Evolutionary conservation across 2,888 invertebrate genomes (phyloP), one percentile per base, ranked within the genome.

Genomic region (Drosophila testacea): DNA sequence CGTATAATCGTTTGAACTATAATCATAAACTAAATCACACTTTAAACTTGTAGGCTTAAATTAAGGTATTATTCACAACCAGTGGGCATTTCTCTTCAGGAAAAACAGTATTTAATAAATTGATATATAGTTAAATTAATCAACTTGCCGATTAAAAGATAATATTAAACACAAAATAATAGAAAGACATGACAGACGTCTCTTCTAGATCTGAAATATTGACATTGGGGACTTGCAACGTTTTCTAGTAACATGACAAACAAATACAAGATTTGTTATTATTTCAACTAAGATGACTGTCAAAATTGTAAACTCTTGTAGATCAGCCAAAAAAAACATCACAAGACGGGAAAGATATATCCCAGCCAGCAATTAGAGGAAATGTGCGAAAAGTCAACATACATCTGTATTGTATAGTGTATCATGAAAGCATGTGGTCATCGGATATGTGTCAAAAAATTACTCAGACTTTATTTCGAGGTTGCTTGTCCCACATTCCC

Each of bases 321-420:
- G 22, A 48, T 48, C 34, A 16, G 16, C 3, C 30, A 13, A 28
- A 56, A 47, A 13, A 7, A 6, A 9, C 9, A 6, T 32, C n/a
- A 27, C 9, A 46, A 41, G 9, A 30, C n/a, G 6, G 10, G n/a
- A 41, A 39, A 41, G 32, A 16, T 11, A n/a, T 34, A 6, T 50
- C 27, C 5, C 13, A 36, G 59, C 36, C 48, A 44, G 36, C 76
- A 65, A 79, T 32, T 50, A 46, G 39, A 4, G 9, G 41, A 54
- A 34, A 63, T 46, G 46, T 81, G 75, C 34, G 56, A 81, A 79
- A 48, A 60, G 44, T 34, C 54, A 68, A 80, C 50, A 47, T 48
- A 41, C 42, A 22, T 22, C 2, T 22, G 22, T 22, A 22, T 22
- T 22, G 22, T 22, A 22, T 3, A 22, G 22, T 22, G 63, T 50